Evolutionary conservation across 1,140 invertebrate species (phyloP).

Genomic region (Drosophila punjabiensis): DNA sequence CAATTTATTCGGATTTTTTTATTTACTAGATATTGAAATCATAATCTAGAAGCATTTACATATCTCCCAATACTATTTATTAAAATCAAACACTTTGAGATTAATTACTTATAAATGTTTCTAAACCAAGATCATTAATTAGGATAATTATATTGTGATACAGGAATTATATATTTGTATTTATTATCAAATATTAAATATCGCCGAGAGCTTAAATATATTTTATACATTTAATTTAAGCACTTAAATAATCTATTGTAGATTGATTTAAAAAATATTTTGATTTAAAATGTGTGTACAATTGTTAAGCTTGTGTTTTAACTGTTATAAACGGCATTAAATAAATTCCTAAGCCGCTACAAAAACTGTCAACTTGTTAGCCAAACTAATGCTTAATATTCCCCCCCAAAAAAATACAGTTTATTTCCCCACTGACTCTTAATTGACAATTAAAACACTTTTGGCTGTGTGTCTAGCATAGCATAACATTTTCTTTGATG

Average conservation of each 20-base stretch:
- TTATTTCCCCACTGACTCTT: conserved; percentile 22
- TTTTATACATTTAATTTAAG: too few relatives aligned
- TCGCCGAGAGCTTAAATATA: too few relatives aligned
- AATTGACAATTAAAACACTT: conserved; percentile 47
- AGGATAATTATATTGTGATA: too few relatives aligned
- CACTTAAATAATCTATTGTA: too few relatives aligned
- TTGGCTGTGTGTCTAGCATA: conserved; percentile 8
- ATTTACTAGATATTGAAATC: background rate
- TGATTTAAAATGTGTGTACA: background rate
- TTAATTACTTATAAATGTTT: too few relatives aligned
- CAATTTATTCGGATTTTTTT: too few relatives aligned
- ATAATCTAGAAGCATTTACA: background rate
- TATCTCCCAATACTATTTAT: too few relatives aligned
- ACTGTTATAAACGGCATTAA: background rate
- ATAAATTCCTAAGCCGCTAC: background rate
- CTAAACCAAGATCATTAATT: too few relatives aligned
- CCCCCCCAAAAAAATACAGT: background rate
- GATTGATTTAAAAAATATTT: background rate
- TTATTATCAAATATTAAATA: too few relatives aligned
- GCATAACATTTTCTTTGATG: conserved; percentile 40
- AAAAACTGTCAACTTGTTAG: background rate
- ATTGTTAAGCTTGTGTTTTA: background rate
- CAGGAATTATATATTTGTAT: background rate
- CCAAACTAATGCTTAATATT: background rate
- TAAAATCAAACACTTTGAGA: too few relatives aligned